Percentiles rank a stretch among this genome's conserved stretches.
Conservation (phyloP, 2,888 invertebrate genomes). For the Idaea dimidiata region DNA sequence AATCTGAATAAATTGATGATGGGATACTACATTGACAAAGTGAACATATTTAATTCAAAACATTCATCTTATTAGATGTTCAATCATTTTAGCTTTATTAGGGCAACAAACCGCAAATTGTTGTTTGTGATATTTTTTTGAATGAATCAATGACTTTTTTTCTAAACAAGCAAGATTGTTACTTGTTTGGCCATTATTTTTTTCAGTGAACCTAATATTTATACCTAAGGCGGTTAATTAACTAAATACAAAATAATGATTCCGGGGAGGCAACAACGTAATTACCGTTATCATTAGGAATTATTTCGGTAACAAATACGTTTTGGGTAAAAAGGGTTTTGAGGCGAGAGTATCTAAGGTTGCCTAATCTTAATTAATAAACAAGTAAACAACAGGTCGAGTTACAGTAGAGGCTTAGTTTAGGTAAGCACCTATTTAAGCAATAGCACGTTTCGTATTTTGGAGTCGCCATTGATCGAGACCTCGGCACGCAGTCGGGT, state of each 20-base stretch:
- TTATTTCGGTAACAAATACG: conserved; percentile 37
- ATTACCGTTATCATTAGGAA: conserved; percentile 34
- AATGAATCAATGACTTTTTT: too few relatives aligned
- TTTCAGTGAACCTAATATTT: conserved; percentile 23
- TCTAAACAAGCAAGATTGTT: too few relatives aligned
- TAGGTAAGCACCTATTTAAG: conserved; percentile 68
- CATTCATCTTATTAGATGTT: too few relatives aligned
- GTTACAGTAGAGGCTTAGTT: conserved; percentile 52
- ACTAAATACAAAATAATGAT: conserved; percentile 40
- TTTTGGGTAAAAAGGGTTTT: conserved; percentile 39
- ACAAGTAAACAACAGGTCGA: conserved; percentile 63
- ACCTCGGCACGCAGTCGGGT: conserved; percentile 23
- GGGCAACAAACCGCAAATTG: too few relatives aligned
- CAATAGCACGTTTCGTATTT: conserved; percentile 72
- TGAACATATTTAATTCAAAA: too few relatives aligned
- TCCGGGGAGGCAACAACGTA: conserved; percentile 33
- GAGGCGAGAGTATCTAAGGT: conserved; percentile 43
- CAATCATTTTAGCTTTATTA: too few relatives aligned
- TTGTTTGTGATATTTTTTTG: too few relatives aligned
- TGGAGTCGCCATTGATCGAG: conserved; percentile 41
- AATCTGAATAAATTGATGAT: too few relatives aligned
- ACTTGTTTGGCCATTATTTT: too few relatives aligned
- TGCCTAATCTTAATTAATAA: conserved; percentile 64
- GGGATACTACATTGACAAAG: too few relatives aligned
- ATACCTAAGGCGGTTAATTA: conserved; percentile 25